phyloP scores from a whole-genome alignment of 2,888 invertebrate species.

The Melanchra persicariae region DNA sequence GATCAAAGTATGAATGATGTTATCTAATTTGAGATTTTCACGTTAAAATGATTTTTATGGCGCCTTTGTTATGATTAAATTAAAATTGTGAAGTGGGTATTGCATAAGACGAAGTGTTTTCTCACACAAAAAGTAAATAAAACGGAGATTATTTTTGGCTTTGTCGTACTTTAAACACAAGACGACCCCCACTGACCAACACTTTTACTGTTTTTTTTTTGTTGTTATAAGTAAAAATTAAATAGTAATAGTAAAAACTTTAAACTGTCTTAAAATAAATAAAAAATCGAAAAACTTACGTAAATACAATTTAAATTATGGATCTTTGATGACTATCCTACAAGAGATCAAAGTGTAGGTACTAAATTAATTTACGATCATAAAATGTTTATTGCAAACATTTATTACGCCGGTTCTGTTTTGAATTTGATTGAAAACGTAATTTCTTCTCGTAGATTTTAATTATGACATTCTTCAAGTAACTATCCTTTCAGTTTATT shows the following conservation, averaged over 20 bases:
- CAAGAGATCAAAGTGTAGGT: conserved; percentile 48
- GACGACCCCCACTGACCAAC: no score
- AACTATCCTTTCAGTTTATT: conserved; percentile 5
- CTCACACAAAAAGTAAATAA: conserved; percentile 16
- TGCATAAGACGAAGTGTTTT: conserved; percentile 23
- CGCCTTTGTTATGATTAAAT: conserved; percentile 47
- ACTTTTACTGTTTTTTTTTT: neutral
- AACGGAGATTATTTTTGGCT: conserved; percentile 7
- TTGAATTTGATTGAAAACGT: conserved; percentile 49
- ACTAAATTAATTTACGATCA: conserved; percentile 52
- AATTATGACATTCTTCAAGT: neutral
- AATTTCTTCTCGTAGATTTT: conserved; percentile 15
- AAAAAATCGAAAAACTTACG: conserved; percentile 13
- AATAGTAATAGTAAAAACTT: neutral
- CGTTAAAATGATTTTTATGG: conserved; percentile 24
- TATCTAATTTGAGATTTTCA: conserved; percentile 24
- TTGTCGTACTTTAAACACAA: neutral
- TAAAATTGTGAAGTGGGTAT: conserved; percentile 16
- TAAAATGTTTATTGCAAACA: conserved; percentile 53
- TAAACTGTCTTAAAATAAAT: conserved; percentile 2
- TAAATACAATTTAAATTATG: conserved; percentile 38
- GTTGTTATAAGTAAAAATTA: neutral
- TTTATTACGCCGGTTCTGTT: conserved; percentile 36
- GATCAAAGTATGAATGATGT: neutral
- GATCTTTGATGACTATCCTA: conserved; percentile 29